phyloP scores from a whole-genome alignment of 2,888 invertebrate genomes.

The Eutolmus rufibarbis region DNA sequence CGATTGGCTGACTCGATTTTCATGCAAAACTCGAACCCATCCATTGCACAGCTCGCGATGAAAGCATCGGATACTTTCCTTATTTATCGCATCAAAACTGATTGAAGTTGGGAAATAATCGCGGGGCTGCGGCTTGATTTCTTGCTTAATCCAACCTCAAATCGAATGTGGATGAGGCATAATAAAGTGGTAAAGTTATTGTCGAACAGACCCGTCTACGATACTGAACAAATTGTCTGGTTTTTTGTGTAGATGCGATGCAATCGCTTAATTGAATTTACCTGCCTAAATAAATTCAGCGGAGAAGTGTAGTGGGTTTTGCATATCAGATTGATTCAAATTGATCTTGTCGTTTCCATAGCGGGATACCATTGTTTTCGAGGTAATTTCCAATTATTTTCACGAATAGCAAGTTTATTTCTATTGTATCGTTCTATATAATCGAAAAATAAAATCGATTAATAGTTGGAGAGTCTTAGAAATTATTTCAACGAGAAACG shows the following conservation, averaged over 20 bases:
- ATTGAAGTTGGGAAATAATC: conserved; percentile 5
- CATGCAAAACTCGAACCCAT: background rate
- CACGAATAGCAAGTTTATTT: background rate
- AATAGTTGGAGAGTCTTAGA: no score
- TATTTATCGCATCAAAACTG: conserved; percentile 3
- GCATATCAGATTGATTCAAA: conserved; percentile 9
- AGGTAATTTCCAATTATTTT: background rate
- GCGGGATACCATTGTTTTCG: background rate
- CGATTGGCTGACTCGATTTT: background rate
- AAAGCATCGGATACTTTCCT: conserved; percentile 1
- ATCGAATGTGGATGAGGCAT: conserved; percentile 24
- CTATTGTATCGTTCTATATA: background rate
- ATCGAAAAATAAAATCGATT: no score
- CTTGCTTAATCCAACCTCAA: conserved; percentile 21
- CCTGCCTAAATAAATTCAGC: conserved; percentile 2
- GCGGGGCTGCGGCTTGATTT: background rate
- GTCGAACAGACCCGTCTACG: conserved; percentile 4
- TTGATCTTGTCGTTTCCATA: conserved; percentile 1
- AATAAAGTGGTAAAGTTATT: conserved; percentile 32
- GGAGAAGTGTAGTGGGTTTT: background rate
- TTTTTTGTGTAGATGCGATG: background rate
- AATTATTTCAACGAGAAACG: no score
- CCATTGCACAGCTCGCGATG: background rate
- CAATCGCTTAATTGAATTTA: conserved; percentile 1
- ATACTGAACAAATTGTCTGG: background rate